Base-by-base conservation (phyloP, 2,888 invertebrate species). In the Lepidocyrtinus sp. region DNA sequence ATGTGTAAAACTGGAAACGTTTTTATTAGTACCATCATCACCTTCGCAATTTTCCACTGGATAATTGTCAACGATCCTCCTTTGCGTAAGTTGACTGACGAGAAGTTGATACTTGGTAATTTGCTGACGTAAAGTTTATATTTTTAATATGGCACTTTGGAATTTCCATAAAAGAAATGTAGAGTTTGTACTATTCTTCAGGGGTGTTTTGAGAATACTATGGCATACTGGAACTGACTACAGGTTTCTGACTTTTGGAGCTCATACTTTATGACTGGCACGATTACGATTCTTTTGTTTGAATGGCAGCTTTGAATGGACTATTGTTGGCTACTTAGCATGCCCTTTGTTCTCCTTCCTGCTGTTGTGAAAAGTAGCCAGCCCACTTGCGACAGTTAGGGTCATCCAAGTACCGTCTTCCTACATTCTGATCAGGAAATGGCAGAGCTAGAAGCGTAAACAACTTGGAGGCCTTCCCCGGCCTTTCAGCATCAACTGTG, bases 381-480 rank as follows among this genome's bases (percentile, higher is more conserved):
- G 96, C 96, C 87, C 92, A 91, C 88, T 93, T 93, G 82, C 93
- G 92, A 89, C 92, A 93, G 88, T 92, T 92, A 87, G 95, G 92
- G 86, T 92, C 93, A 88, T 94, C 93, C 87, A 92, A 90, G 90
- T 96, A 95, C 84, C 96, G 92, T 88, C 95, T 91, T 87, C 95
- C 96, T 88, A 96, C 93, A 89, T 95, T 96, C 91, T 96, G 96
- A 91, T 96, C 96, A 88, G 96, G 95, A 91, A 96, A 96, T 87
- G 96, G 96, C 88, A 96, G 92, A 87, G 96, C 96, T 89, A 96
- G 92, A 88, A 96, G 92, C 84, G 95, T 96, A 91, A 95, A 96
- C 94, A 85, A 72, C 59, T 86, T 86, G 25, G 85, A 84, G 7
- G 82, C 83, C 26, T 80, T 82, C 17, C 76, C 76, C 22, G 76